Base-by-base conservation (phyloP, 1,140 invertebrate genomes). In the Pogonomyrmex californicus region DNA sequence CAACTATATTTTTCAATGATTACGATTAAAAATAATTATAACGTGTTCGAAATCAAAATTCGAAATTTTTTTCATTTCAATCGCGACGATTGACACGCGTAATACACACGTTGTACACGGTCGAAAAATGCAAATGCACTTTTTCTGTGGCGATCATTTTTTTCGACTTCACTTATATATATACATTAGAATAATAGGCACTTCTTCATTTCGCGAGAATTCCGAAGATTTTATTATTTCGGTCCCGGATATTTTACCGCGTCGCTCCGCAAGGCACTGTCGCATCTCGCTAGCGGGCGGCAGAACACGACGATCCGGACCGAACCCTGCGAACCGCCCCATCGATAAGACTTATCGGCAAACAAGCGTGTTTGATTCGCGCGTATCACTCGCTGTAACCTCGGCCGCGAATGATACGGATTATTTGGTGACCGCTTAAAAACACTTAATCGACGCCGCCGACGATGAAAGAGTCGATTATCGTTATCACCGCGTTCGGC, bases 311-410 rank as follows among this genome's bases (percentile, higher is more conserved):
- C 17, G 44, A 60, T 33, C 23, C 41, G 30, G 60, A 56, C 38
- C 30, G 44, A 73, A 83, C 41, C 41, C 44, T 44, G 54, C 54
- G 70, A 75, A 83, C 79, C 65, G 79, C 79, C 79, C 79, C 68
- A 62, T 83, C 68, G 79, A 83, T 83, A 83, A 83, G 54, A 83
- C 66, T 83, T 83, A 83, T 83, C 79, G 63, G 36, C 14, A 49
- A 75, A 49, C 68, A 38, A 60, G 33, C 68, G 44, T 44, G 12
- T 71, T 44, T 36, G 33, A 82, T 66, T 81, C 36, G 60, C 60
- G 62, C 79, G 33, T 83, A 73, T 83, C 79, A 23, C 33, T 49
- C 68, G 66, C 54, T 58, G 38, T 75, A 75, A 83, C 79, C 54
- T 62, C 79, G 56, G 41, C 7, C 12, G 38, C 54, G 54, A 60